phyloP scores from a whole-genome alignment of 2,888 invertebrate genomes.

The Mystacides longicornis region DNA sequence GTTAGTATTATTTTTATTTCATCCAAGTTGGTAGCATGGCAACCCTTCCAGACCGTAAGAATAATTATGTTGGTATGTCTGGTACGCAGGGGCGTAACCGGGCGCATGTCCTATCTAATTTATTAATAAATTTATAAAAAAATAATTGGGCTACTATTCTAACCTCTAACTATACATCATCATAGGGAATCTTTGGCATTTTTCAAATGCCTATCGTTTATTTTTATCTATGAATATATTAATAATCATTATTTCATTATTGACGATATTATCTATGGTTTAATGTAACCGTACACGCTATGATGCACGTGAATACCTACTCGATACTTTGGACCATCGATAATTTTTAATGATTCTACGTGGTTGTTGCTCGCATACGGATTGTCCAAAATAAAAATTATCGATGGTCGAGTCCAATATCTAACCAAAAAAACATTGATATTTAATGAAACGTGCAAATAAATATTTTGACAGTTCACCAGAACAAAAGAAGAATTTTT shows the following conservation, averaged over 20 bases:
- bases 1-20: neutral
- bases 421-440: too few relatives aligned
- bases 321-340: neutral
- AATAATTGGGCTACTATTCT: conserved; percentile 15
- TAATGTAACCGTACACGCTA: neutral
- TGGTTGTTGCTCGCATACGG: too few relatives aligned
- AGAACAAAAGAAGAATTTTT: too few relatives aligned
- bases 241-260: neutral
- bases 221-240: conserved; percentile 8
- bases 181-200: neutral
- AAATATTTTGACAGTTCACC: too few relatives aligned
- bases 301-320: too few relatives aligned
- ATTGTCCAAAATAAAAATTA: too few relatives aligned
- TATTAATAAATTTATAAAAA: conserved; percentile 13
- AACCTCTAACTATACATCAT: neutral
- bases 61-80: conserved; percentile 16
- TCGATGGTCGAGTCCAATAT: too few relatives aligned
- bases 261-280: neutral
- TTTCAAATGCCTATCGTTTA: conserved; percentile 2
- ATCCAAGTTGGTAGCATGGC: conserved; percentile 5
- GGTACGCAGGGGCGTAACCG: conserved; percentile 11
- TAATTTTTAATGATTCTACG: neutral
- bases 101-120: conserved; percentile 11
- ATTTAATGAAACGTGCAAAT: too few relatives aligned
- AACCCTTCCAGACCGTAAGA: conserved; percentile 1